Percentiles rank a stretch among this genome's conserved stretches.
Evolutionary conservation across 1,140 invertebrate genomes (phyloP).

Genomic region (Delia radicum): DNA sequence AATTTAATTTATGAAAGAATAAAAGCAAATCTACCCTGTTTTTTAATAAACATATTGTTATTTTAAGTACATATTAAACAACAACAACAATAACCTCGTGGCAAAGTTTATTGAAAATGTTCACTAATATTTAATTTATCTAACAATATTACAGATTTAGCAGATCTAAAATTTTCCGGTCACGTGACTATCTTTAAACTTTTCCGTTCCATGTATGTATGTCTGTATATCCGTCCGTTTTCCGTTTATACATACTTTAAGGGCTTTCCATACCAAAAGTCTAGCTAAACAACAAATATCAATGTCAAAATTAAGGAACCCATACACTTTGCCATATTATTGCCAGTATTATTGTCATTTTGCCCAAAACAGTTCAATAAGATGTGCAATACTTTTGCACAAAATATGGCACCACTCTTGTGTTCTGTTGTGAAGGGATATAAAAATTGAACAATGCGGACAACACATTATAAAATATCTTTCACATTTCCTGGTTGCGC

Average conservation of each 20-base stretch:
- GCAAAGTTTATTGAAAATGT: constrained; percentile 18
- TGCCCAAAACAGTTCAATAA: too few species aligned
- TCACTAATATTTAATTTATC: constrained; percentile 14
- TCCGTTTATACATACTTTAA: neutral
- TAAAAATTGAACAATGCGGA: too few species aligned
- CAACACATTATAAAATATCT: too few species aligned
- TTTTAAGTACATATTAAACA: neutral
- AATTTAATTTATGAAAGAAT: neutral
- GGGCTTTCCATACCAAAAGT: neutral
- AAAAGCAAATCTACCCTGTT: neutral
- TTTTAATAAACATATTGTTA: neutral
- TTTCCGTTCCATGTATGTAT: neutral
- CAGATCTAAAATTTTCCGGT: constrained; percentile 17
- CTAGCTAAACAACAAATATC: too few species aligned
- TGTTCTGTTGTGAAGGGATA: too few species aligned
- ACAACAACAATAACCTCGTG: neutral
- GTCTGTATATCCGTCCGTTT: neutral
- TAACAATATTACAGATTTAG: constrained; percentile 17
- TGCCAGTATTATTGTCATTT: too few species aligned
- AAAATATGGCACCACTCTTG: too few species aligned
- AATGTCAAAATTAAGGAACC: too few species aligned
- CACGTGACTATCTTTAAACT: constrained; percentile 10
- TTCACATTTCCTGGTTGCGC: too few species aligned
- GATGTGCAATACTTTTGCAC: too few species aligned
- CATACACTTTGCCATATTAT: too few species aligned